phyloP scores from a whole-genome alignment of 2,113 vertebrate species.

The Saccopteryx bilineata region DNA sequence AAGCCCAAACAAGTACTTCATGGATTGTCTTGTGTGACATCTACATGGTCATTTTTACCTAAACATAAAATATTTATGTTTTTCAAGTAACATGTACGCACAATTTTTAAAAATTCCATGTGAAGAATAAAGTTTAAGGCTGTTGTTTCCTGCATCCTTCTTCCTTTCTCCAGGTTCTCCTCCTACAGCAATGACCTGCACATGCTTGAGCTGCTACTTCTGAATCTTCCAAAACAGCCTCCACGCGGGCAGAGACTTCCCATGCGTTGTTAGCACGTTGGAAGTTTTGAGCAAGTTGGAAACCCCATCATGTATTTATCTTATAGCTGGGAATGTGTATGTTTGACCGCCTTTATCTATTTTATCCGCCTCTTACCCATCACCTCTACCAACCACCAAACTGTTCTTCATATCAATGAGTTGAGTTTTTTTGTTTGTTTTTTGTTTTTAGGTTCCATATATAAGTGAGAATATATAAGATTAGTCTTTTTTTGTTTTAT shows the following conservation, averaged over 20 bases:
- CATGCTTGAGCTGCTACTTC: neutral
- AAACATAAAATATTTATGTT: neutral
- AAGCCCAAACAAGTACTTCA: neutral
- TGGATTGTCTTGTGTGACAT: neutral
- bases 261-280: neutral
- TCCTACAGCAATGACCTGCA: neutral
- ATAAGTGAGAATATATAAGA: neutral
- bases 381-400: neutral
- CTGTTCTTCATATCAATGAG: neutral
- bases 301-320: neutral
- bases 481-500: neutral
- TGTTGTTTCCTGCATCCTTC: neutral
- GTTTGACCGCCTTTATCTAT: neutral
- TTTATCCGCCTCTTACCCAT: neutral
- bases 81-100: neutral
- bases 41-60: neutral
- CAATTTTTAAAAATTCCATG: neutral
- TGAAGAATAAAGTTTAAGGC: neutral
- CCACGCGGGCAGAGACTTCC: neutral
- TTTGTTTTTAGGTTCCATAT: neutral
- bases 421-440: neutral
- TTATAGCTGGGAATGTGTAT: neutral
- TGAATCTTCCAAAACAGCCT: neutral
- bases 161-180: neutral
- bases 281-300: neutral